Percentiles rank a stretch among this genome's conserved stretches.
phyloP scores from a whole-genome alignment of 2,888 invertebrate genomes.

The Oscheius sp. region DNA sequence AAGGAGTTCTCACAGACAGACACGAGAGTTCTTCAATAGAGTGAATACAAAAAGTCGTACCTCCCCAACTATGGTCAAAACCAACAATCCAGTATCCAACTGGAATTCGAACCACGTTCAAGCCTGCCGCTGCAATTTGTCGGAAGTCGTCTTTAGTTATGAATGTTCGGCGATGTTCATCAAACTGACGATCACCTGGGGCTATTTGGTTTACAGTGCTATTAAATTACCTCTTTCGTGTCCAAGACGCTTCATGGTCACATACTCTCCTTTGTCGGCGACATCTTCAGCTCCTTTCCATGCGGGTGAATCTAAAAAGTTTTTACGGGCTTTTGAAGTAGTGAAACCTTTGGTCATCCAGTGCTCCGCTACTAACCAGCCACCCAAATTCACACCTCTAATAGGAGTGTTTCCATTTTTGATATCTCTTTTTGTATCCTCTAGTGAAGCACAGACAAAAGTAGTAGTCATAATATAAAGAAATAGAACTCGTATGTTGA shows the following conservation, averaged over 20 bases:
- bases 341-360: conserved; percentile 11
- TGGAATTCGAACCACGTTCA: conserved; percentile 12
- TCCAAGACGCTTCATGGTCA: conserved; percentile 17
- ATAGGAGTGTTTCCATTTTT: no score
- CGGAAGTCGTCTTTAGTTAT: conserved; percentile 4
- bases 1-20: no score
- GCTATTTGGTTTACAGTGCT: background rate
- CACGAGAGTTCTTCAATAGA: no score
- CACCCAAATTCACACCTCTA: no score
- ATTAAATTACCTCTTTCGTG: background rate
- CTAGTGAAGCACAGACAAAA: no score
- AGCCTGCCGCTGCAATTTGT: conserved; percentile 1
- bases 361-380: conserved; percentile 12
- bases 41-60: background rate
- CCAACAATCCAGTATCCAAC: conserved; percentile 29
- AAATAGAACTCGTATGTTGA: no score
- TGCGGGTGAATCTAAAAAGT: background rate
- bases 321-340: background rate
- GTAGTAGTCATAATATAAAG: no score
- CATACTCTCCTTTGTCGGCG: conserved; percentile 21
- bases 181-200: conserved; percentile 9
- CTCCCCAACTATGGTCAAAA: conserved; percentile 23
- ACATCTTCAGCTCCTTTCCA: conserved; percentile 9
- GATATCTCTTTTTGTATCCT: no score
- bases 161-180: background rate